Base-by-base conservation (phyloP, 2,888 invertebrate genomes). In the Ennomos quercinarius region DNA sequence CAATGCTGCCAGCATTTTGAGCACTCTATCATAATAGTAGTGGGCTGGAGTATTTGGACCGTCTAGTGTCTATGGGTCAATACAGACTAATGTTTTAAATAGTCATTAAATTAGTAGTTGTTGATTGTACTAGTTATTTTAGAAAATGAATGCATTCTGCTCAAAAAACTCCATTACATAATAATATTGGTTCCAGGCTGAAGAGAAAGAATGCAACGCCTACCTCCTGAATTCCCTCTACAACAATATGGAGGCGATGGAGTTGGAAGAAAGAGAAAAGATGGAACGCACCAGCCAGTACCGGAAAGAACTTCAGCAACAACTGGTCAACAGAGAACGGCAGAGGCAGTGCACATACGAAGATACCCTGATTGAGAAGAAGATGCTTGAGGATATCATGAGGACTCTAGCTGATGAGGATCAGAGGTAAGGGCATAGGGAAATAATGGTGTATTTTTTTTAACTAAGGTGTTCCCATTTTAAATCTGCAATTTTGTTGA, bases 391-490 rank as follows among this genome's bases (percentile, higher is more conserved):
- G 68, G 94, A 94, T 40, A 87, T 95, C 36, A 87, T 94, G 66
- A 87, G 91, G 68, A 89, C 93, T n/a, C 89, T 95, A 0, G 90
- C 94, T 37, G 94, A 94, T 76, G 95, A 95, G 76, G 94, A 95
- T 73, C 87, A 93, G 70, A 89, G 91, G 94, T 94, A 64, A 17
- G 13, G 9, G 8, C 40, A 12, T 39, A 27, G 6, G 6, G 6
- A 27, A 27, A 27, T 17, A 17, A 17, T 17, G 17, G 17, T 17
- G 3, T n/a, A n/a, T n/a, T n/a, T 17, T 17, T 17, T 17, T 2
- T 17, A 17, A 17, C 3, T 17, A 2, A 17, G 17, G 17, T 17
- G 17, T 17, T 1, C 2, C 17, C 3, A 2, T 2, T 17, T 2
- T 17, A 3, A 17, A 17, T 17, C 17, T 1, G 17, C 17, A 17